Conservation (phyloP, 2,888 invertebrate species). For the Polymixis lichenea region DNA sequence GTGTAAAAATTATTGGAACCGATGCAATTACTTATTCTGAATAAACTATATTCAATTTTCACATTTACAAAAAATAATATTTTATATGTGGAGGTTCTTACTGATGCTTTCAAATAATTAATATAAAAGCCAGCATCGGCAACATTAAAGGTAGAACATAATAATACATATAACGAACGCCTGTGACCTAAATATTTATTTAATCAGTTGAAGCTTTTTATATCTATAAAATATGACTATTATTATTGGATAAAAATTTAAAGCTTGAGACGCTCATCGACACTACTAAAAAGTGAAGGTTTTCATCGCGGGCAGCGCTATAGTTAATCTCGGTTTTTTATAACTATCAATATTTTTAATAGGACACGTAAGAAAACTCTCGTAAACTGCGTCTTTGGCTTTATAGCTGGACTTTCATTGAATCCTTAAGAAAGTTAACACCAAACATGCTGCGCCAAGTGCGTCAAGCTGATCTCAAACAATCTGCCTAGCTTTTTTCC, state of each 20-base stretch:
- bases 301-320: conserved; percentile 5
- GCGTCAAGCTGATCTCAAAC: too few relatives aligned
- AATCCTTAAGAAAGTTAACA: not conserved
- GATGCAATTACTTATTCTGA: too few relatives aligned
- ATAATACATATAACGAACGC: not conserved
- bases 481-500: too few relatives aligned
- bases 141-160: too few relatives aligned
- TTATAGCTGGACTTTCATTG: not conserved
- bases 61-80: too few relatives aligned
- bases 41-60: too few relatives aligned
- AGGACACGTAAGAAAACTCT: not conserved
- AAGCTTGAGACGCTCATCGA: conserved; percentile 1
- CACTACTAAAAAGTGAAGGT: conserved; percentile 20
- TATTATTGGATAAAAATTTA: conserved; percentile 18
- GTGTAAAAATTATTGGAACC: too few relatives aligned
- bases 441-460: not conserved
- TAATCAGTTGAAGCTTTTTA: not conserved
- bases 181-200: conserved; percentile 18
- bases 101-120: too few relatives aligned
- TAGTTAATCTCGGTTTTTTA: conserved; percentile 15
- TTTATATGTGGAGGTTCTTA: too few relatives aligned
- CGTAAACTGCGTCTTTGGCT: not conserved
- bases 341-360: conserved; percentile 20
- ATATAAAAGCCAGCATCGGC: too few relatives aligned
- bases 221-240: conserved; percentile 9